Conservation (phyloP, 2,113 vertebrate genomes). For the Coturnix japonica region DNA sequence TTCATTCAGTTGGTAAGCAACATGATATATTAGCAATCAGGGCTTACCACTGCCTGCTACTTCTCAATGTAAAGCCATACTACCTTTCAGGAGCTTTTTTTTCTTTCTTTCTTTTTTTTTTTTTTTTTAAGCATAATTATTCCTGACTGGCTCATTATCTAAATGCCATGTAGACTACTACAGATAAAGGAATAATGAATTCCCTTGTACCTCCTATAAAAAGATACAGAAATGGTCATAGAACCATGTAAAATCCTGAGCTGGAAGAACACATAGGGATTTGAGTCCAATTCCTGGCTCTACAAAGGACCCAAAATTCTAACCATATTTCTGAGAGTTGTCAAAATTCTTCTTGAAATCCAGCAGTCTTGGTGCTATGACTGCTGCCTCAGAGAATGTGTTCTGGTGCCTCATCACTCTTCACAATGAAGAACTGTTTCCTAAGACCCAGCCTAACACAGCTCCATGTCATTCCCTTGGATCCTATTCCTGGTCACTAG, state of each 20-base stretch:
- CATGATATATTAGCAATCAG: not conserved
- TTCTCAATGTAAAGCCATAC: not conserved
- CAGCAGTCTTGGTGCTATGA: not conserved
- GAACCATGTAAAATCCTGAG: not conserved
- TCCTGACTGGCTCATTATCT: not conserved
- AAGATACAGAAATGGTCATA: conserved; percentile 69
- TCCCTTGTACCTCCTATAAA: conserved; percentile 74
- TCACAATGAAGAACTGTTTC: not conserved
- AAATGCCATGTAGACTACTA: not conserved
- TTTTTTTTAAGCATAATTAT: not conserved
- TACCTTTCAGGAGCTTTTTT: not conserved
- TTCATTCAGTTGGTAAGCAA: not conserved
- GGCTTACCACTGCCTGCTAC: not conserved
- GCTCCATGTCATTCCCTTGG: not conserved
- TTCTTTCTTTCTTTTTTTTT: not conserved
- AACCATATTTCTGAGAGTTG: not conserved
- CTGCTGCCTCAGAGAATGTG: not conserved
- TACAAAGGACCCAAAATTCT: not conserved
- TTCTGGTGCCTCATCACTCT: not conserved
- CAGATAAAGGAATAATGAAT: not conserved
- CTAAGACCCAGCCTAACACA: not conserved
- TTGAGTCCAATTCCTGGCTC: not conserved
- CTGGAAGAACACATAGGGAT: not conserved
- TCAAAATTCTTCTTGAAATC: not conserved
- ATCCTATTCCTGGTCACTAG: not conserved